Percentiles rank a stretch among this genome's conserved stretches.
Conservation (phyloP, 2,113 vertebrate species). For the Takifugu bimaculatus region DNA sequence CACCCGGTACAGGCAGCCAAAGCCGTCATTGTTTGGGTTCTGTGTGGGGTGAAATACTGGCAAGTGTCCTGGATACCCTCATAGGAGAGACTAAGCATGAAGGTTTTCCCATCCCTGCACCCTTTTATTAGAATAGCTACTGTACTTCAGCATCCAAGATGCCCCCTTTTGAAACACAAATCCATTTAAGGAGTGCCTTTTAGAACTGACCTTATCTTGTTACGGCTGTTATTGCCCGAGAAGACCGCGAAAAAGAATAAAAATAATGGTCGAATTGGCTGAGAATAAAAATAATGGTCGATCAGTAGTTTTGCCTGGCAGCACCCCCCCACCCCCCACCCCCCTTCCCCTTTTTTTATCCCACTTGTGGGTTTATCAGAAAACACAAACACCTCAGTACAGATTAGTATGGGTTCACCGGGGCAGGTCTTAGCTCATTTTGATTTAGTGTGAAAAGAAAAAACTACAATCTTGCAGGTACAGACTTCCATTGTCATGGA, state of each 20-base stretch:
- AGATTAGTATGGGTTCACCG: too few species aligned
- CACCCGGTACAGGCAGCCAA: constrained; percentile 53
- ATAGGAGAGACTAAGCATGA: constrained; percentile 49
- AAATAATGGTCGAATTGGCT: background rate
- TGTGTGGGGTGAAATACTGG: constrained; percentile 51
- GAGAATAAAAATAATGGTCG: background rate
- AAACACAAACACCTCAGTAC: constrained; percentile 1
- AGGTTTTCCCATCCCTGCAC: constrained; percentile 39
- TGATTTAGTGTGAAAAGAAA: background rate
- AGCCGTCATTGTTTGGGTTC: constrained; percentile 59
- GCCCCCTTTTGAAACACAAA: constrained; percentile 28
- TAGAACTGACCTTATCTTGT: constrained; percentile 33
- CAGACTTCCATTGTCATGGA: constrained; percentile 57
- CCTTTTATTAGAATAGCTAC: constrained; percentile 28
- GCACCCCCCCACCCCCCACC: constrained; percentile 11
- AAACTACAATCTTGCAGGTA: constrained; percentile 35
- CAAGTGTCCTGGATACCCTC: constrained; percentile 54
- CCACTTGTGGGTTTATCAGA: constrained; percentile 24
- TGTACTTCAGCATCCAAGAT: constrained; percentile 37
- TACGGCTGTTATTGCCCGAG: constrained; percentile 2
- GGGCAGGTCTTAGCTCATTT: too few species aligned
- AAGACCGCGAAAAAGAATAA: constrained; percentile 8
- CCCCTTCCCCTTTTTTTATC: constrained; percentile 8
- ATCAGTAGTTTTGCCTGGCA: constrained; percentile 32
- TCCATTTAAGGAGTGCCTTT: constrained; percentile 14